Base-by-base conservation (phyloP, 2,113 vertebrate genomes). In the Casuarius casuarius region DNA sequence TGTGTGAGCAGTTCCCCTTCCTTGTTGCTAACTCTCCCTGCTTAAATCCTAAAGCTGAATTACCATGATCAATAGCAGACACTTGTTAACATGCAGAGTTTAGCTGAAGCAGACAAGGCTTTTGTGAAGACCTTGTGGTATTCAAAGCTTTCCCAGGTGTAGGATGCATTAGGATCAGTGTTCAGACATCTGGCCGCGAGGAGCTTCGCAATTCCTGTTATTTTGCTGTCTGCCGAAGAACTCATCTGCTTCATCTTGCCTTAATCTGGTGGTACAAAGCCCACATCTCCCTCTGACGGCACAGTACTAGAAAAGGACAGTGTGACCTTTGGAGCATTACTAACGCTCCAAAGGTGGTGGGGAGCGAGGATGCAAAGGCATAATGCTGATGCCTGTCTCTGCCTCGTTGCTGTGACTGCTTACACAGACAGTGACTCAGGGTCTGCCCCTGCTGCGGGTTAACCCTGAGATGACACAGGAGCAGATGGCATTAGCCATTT, bases 21-120 rank as follows among this genome's bases (percentile, higher is more conserved):
- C 76, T 73, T 93, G 59, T 88, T 88, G 51, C 73, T 80, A 54
- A 52, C 61, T 92, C 66, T 62, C 20, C 74, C 70, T 85, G 54
- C 83, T 87, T 90, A 93, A 96, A 80, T 94, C 82, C 82, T 91
- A 67, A 78, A 89, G 86, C 87, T 94, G 92, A 91, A 93, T 96
- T 96, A 79, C 58, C 42, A 12, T 75, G 92, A 95, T 96, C 96
- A 42, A 89, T 93, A 92, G 66, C 61, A 91, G 66, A 46, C 76
- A 38, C 76, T 96, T 95, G 93, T 95, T 96, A 95, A 94, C 89
- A 62, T 89, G 91, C 78, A 40, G 81, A 77, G 58, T 96, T 95
- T 73, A 94, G 81, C 89, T 91, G 94, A 91, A 87, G 74, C 73
- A 94, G 87, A 92, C 71, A 93, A 81, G 66, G 72, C 63, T 90